Evolutionary conservation across 2,797 vertebrate species (phyloP), one percentile per base, ranked within the genome.

Genomic region (Buphagus erythrorhynchus): DNA sequence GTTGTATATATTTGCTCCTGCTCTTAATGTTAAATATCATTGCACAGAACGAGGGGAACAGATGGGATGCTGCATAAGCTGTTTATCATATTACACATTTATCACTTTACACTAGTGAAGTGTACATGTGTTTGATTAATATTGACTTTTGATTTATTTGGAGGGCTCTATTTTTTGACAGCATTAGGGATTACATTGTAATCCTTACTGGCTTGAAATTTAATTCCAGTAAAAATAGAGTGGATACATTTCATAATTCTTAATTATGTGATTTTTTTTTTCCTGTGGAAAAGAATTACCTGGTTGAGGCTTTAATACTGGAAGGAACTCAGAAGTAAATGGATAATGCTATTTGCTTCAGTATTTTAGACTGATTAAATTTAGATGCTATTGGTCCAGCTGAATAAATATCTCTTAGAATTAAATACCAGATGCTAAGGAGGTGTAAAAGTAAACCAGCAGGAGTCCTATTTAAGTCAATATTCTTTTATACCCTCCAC

Each of bases 21-120:
- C 81, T 90, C 69, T 88, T 88, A 94, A 95, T 87, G 96, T 95
- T 93, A 97, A 94, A 94, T 96, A 95, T 84, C 90, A 79, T 91
- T 95, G 75, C 89, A 93, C 76, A 79, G 51, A 91, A 83, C 6
- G 52, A 88, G 88, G 93, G 4, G 72, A 94, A 89, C 97, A 97
- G 96, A 97, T 97, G 96, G 96, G 58, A 13, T 35, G 20, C 86
- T 95, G 92, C 88, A 91, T 79, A 95, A 93, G 68, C 86, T 93
- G 78, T 93, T 95, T 87, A 90, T 95, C 95, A 88, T 68, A 86
- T 91, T 95, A 87, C 85, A 96, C 93, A 77, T 94, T 89, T 89
- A 82, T 86, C 93, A 91, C 89, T 94, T 95, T 92, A 51, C 79
- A 88, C 79, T 91, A 94, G 63, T 79, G 58, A 68, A 91, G 38